phyloP scores from a whole-genome alignment of 2,888 invertebrate species.

The Spodoptera exigua region DNA sequence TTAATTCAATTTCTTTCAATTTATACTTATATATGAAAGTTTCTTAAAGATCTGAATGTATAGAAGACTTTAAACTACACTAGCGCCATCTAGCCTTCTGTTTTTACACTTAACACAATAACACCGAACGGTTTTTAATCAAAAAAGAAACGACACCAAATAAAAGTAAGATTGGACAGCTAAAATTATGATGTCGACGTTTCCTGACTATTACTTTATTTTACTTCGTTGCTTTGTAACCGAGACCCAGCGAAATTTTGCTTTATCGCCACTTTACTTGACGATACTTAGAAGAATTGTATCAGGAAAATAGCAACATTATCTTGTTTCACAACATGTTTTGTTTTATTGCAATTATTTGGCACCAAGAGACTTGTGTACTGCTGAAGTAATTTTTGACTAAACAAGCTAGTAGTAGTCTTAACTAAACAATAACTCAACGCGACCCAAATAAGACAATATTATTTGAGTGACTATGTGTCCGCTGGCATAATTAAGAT shows the following conservation, averaged over 20 bases:
- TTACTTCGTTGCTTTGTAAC: conserved; percentile 19
- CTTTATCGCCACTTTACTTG: conserved; percentile 22
- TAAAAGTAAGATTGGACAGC: conserved; percentile 18
- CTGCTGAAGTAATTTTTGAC: too few relatives aligned
- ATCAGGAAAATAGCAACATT: conserved; percentile 15
- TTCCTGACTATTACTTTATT: conserved; percentile 24
- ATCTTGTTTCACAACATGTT: background rate
- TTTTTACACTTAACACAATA: background rate
- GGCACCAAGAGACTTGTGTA: too few relatives aligned
- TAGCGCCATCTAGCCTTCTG: too few relatives aligned
- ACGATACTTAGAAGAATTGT: conserved; percentile 17
- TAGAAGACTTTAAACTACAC: too few relatives aligned
- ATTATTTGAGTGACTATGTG: too few relatives aligned
- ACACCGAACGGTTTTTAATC: background rate
- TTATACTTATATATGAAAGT: too few relatives aligned
- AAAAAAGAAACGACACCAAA: conserved; percentile 2
- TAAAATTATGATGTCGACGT: conserved; percentile 21
- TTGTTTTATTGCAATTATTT: background rate
- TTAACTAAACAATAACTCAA: too few relatives aligned
- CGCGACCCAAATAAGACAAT: too few relatives aligned
- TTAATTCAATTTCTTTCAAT: too few relatives aligned
- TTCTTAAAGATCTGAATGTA: too few relatives aligned
- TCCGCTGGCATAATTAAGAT: too few relatives aligned
- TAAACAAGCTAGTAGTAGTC: too few relatives aligned
- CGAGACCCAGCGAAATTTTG: background rate